phyloP scores from a whole-genome alignment of 2,797 vertebrate genomes.

The Cossypha heuglini region DNA sequence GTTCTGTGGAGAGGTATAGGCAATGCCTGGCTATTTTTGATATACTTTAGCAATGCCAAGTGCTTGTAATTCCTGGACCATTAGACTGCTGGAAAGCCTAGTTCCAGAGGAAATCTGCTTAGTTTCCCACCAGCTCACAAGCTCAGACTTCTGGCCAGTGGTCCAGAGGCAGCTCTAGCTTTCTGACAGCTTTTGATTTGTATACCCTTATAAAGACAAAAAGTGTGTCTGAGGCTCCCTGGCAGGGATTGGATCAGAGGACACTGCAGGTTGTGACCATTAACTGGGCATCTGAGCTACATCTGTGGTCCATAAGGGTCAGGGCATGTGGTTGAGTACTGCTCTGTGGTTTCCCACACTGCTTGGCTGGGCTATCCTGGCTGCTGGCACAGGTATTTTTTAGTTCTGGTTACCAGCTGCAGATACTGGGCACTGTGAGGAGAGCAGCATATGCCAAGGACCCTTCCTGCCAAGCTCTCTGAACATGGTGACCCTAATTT shows the following conservation, averaged over 20 bases:
- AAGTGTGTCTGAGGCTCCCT: background rate
- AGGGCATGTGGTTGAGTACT: background rate
- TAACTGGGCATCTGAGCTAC: background rate
- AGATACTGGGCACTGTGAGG: rapidly evolving
- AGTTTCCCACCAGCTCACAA: background rate
- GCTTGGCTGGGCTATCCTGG: background rate
- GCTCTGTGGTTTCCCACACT: background rate
- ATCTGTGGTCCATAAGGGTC: rapidly evolving
- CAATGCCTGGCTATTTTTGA: background rate
- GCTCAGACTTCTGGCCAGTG: background rate
- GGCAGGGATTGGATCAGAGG: background rate
- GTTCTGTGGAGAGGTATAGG: background rate
- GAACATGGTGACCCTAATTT: rapidly evolving
- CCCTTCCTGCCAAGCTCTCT: background rate
- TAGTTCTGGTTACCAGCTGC: background rate
- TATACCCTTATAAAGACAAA: background rate
- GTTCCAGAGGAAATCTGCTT: background rate
- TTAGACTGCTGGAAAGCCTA: background rate
- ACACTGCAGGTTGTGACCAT: background rate
- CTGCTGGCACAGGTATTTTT: background rate
- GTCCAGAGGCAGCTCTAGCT: background rate
- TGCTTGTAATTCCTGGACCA: background rate
- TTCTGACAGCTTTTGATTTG: background rate
- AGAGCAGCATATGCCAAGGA: background rate
- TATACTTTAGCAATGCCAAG: background rate